These are phyloP conservation scores for Sternarchorhynchus goeldii DNA, from an alignment of 2,797 vertebrate species.

Conservation along the genomic window DNA sequence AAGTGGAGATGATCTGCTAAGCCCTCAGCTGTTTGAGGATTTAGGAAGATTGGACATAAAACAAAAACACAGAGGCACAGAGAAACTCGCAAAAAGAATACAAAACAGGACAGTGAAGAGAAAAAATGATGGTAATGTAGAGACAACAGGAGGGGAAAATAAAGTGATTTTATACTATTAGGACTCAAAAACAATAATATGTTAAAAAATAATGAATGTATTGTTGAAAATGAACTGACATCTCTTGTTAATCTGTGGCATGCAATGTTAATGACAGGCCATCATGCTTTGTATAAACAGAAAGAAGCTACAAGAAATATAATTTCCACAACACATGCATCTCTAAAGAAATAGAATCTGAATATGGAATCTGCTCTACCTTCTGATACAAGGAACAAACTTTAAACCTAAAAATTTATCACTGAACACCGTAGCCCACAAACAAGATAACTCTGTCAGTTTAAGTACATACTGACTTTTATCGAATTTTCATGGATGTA, in stretches of 20 bases:
- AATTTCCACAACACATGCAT: too few species aligned
- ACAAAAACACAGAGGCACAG: slow-evolving; percentile 39
- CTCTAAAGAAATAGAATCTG: too few species aligned
- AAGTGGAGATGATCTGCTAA: slow-evolving; percentile 62
- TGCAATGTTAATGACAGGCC: too few species aligned
- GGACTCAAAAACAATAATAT: background rate
- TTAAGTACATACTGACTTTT: too few species aligned
- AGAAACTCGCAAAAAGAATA: slow-evolving; percentile 6
- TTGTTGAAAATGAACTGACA: background rate
- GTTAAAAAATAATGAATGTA: background rate
- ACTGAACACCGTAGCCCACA: too few species aligned
- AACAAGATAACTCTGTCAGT: too few species aligned
- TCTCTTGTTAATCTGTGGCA: background rate
- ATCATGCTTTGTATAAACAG: too few species aligned
- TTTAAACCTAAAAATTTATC: too few species aligned
- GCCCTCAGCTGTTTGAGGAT: slow-evolving; percentile 59
- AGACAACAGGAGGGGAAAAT: background rate
- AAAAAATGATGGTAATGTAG: background rate
- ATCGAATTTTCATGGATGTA: too few species aligned
- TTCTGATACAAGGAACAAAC: too few species aligned
- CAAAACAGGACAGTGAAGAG: background rate
- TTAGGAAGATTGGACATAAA: slow-evolving; percentile 50
- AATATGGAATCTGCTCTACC: too few species aligned
- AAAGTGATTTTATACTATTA: background rate
- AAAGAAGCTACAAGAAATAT: too few species aligned